phyloP scores from a whole-genome alignment of 2,888 invertebrate genomes.

The Scaptomyza polygonia region DNA sequence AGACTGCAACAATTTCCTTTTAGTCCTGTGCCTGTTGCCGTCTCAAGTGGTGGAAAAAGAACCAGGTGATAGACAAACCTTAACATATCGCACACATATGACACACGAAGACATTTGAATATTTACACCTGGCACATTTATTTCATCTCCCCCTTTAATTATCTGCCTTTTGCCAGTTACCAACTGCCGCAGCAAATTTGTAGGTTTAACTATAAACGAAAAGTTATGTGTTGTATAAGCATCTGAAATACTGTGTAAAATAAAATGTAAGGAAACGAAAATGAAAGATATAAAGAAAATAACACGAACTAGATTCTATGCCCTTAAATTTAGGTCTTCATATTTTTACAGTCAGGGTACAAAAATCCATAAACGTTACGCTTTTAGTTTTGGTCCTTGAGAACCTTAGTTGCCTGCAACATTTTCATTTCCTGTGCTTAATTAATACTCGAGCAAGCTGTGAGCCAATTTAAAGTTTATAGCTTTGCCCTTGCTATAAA shows the following conservation, averaged over 20 bases:
- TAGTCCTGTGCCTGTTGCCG: slow-evolving; percentile 25
- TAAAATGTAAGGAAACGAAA: neutral
- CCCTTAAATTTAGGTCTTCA: neutral
- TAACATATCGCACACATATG: slow-evolving; percentile 2
- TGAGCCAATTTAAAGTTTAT: slow-evolving; percentile 26
- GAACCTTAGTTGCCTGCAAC: slow-evolving; percentile 22
- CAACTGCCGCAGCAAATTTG: slow-evolving; percentile 4
- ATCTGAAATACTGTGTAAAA: neutral
- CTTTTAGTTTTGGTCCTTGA: neutral
- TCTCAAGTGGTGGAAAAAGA: neutral
- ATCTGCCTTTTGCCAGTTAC: slow-evolving; percentile 33
- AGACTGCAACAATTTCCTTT: slow-evolving; percentile 53
- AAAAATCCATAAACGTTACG: slow-evolving; percentile 14
- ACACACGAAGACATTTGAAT: slow-evolving; percentile 16
- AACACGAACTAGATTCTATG: too few relatives aligned
- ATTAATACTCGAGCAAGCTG: slow-evolving; percentile 46
- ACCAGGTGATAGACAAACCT: slow-evolving; percentile 2
- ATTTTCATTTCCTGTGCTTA: slow-evolving; percentile 60
- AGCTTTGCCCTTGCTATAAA: slow-evolving; percentile 29
- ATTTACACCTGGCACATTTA: slow-evolving; percentile 26
- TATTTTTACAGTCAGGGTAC: too few relatives aligned
- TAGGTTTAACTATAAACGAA: neutral
- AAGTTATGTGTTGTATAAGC: fast-evolving
- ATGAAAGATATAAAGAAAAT: too few relatives aligned
- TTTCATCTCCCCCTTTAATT: slow-evolving; percentile 53